phyloP scores from a whole-genome alignment of 92 coral and sea anemone genomes.

The Plumapathes pennacea region DNA sequence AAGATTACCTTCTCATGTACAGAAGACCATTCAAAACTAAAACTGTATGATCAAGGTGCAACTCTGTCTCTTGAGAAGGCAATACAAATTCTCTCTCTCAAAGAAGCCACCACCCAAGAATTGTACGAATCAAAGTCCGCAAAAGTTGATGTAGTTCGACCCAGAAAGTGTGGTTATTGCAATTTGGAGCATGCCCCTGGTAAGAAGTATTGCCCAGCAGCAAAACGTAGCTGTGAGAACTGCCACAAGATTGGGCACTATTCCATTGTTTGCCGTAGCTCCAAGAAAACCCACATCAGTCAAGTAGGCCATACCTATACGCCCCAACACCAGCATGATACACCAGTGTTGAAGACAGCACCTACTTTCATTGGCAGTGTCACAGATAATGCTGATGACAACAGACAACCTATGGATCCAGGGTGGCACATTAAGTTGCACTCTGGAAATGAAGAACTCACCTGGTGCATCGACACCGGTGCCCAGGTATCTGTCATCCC shows the following conservation, averaged over 20 bases:
- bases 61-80: conserved; percentile 33
- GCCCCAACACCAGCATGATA: conserved; percentile 15
- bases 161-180: conserved; percentile 24
- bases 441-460: conserved; percentile 1
- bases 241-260: conserved; percentile 30
- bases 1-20: conserved; percentile 45
- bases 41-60: conserved; percentile 18
- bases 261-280: conserved; percentile 36
- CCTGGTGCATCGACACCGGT: conserved; percentile 24
- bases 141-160: conserved; percentile 17
- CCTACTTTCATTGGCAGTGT: conserved; percentile 1
- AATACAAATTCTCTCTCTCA: conserved; percentile 45
- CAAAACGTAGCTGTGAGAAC: conserved; percentile 38
- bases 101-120: conserved; percentile 32
- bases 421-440: conserved; percentile 17
- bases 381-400: not conserved
- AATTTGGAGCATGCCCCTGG: conserved; percentile 13
- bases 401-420: not conserved
- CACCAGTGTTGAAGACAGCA: not conserved
- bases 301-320: conserved; percentile 17
- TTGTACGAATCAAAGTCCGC: conserved; percentile 17
- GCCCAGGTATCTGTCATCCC: conserved; percentile 5
- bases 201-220: conserved; percentile 48
- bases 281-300: conserved; percentile 11
- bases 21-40: conserved; percentile 25